phyloP scores from a whole-genome alignment of 2,888 invertebrate genomes.

The Cephus pygmeus region DNA sequence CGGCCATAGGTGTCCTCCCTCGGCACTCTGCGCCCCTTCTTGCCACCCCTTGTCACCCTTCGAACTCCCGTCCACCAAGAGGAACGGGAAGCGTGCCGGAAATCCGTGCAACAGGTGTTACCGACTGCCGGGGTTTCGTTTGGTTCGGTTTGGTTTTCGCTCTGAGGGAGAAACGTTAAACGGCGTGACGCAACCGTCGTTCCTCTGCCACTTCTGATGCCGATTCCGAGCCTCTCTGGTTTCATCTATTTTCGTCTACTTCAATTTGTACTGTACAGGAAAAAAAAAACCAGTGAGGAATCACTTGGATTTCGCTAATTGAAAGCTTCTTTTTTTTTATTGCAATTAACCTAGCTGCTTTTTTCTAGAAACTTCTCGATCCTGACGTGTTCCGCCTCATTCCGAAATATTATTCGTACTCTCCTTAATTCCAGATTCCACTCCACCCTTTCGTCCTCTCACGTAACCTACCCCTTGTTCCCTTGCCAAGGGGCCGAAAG shows the following conservation, averaged over 20 bases:
- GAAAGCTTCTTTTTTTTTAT: constrained; percentile 29
- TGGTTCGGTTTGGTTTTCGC: constrained; percentile 42
- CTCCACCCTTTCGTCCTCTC: not conserved
- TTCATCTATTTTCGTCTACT: constrained; percentile 13
- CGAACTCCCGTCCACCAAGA: constrained; percentile 3
- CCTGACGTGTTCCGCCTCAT: not conserved
- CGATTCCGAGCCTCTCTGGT: not conserved
- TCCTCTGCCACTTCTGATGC: not conserved
- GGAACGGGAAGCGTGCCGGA: constrained; percentile 56
- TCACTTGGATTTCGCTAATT: constrained; percentile 36
- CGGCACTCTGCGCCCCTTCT: not conserved
- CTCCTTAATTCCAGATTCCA: not conserved
- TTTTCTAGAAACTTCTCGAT: not conserved
- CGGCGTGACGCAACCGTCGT: not conserved
- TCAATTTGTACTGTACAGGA: constrained; percentile 29
- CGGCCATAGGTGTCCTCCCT: not conserved
- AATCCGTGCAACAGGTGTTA: constrained; percentile 64
- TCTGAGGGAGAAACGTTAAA: not conserved
- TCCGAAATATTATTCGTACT: not conserved
- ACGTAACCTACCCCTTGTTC: not conserved
- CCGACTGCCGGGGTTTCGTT: constrained; percentile 38
- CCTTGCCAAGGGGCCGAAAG: not conserved
- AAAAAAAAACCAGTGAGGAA: constrained; percentile 18
- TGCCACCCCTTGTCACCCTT: not conserved
- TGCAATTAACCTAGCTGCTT: constrained; percentile 24